These are phyloP conservation scores for Marronus borbonicus DNA, from an alignment of 2,888 invertebrate species.

Conservation along the genomic window DNA sequence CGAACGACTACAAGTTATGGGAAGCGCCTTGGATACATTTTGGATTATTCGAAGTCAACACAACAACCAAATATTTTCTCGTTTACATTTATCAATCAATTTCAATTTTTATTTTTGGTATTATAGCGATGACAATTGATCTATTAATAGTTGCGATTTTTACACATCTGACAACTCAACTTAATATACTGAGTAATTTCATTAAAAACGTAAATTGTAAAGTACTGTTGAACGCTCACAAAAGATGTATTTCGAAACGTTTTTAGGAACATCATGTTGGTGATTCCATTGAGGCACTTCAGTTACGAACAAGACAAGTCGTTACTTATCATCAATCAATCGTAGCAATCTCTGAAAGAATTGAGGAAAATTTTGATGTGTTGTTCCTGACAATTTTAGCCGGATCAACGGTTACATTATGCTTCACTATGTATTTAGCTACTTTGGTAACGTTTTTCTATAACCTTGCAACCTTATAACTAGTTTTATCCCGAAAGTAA, in stretches of 20 bases:
- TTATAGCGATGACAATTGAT: background rate
- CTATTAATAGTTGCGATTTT: background rate
- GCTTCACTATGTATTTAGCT: background rate
- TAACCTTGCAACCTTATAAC: too few relatives aligned
- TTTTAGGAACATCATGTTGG: too few relatives aligned
- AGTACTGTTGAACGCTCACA: background rate
- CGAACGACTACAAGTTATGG: too few relatives aligned
- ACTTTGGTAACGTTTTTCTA: background rate
- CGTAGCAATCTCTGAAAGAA: background rate
- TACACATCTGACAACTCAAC: background rate
- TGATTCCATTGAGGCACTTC: background rate
- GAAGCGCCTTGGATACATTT: too few relatives aligned
- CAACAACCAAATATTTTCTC: too few relatives aligned
- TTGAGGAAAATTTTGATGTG: background rate
- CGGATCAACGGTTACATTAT: background rate
- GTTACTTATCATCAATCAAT: conserved; percentile 6
- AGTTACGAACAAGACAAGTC: background rate
- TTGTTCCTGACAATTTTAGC: background rate
- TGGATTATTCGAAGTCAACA: too few relatives aligned
- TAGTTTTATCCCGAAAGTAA: too few relatives aligned
- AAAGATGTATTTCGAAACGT: too few relatives aligned
- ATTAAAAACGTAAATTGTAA: background rate
- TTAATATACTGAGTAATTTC: background rate
- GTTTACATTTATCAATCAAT: too few relatives aligned
- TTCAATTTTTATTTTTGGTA: background rate